Base-by-base conservation (phyloP, 2,113 vertebrate species). In the Cyanoliseus patagonus region DNA sequence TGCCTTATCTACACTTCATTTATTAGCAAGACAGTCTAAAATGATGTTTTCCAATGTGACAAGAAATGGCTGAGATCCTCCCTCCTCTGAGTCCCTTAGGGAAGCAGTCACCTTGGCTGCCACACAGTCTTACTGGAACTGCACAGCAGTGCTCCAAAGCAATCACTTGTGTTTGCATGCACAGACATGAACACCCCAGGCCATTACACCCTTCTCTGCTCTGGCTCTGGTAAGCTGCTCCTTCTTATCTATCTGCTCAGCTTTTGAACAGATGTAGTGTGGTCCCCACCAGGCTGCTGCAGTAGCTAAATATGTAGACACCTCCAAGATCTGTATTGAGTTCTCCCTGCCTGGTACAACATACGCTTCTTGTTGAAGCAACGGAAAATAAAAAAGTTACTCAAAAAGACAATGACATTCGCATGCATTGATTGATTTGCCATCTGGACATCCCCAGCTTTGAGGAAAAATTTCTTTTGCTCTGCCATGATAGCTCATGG, bases 41-140 rank as follows among this genome's bases (percentile, higher is more conserved):
- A 82, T 92, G 47, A 95, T 94, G 49, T 44, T 70, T 97, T 90
- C 93, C 70, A 94, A 95, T 85, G 87, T 90, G 92, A 97, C 91
- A 97, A 95, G 95, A 92, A 86, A 96, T 91, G 89, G 95, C 87
- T 97, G 93, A 98, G 97, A 97, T 97, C 88, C 97, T 97, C 88
- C 93, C 97, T 97, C 95, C 97, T 97, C 90, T 96, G 84, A 97
- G 68, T 23, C 95, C 95, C 88, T 59, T 42, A 83, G 94, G 97
- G 96, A 95, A 97, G 82, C 83, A 96, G 90, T 92, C 97, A 97
- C 90, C 62, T 97, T 95, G 89, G 88, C 97, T 98, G 98, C 93
- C 98, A 98, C 88, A 86, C 72, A 90, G 47, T 20, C 96, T 98
- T 97, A 98, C 37, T 69, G 72, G 88, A 92, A 94, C 64, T 63